Percentiles rank a stretch among this genome's conserved stretches.
Conservation (phyloP, 2,797 vertebrate genomes). For the Ceryle rudis region DNA sequence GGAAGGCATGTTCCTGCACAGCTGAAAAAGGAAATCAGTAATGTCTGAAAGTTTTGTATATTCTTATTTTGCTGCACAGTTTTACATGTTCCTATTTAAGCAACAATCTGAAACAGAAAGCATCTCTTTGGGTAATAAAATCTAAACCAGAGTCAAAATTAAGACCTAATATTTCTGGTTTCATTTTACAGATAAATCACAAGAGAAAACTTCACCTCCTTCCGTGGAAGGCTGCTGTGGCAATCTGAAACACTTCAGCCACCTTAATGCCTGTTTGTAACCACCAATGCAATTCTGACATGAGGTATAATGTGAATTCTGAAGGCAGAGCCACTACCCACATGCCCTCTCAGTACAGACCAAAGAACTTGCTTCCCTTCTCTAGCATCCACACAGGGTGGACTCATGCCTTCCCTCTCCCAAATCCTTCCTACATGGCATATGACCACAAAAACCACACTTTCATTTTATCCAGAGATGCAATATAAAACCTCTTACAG, state of each 20-base stretch:
- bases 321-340: background rate
- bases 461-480: background rate
- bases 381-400: accelerated
- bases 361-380: background rate
- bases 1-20: background rate
- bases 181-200: background rate
- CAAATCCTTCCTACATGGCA: background rate
- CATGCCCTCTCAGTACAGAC: background rate
- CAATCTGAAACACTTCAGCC: background rate
- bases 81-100: background rate
- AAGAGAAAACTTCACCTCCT: background rate
- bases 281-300: background rate
- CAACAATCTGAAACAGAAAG: background rate
- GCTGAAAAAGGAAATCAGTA: background rate
- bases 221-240: background rate
- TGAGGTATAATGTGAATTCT: accelerated
- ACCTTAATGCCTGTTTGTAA: background rate
- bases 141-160: background rate
- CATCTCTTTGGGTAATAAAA: background rate
- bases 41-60: background rate
- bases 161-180: background rate
- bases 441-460: background rate
- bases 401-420: background rate
- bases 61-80: background rate
- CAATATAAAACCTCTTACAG: background rate